Evolutionary conservation across 2,113 vertebrate species (phyloP), one percentile per base, ranked within the genome.

Genomic region (Gymnogyps californianus): DNA sequence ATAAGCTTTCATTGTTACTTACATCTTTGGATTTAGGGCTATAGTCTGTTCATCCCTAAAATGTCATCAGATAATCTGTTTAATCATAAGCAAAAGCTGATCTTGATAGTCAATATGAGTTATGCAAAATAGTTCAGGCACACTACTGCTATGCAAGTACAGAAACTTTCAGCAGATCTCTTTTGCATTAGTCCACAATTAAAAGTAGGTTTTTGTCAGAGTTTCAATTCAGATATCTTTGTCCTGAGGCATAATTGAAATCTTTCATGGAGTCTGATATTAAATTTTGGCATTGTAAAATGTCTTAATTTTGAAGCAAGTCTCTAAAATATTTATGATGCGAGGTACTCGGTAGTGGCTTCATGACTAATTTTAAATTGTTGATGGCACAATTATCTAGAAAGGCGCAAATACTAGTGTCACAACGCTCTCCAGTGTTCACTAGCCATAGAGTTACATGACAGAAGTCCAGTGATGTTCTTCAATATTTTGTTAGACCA

Each of bases 1-100:
- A 87, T 91, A 94, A 95, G 94, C 86, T 93, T 80, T 86, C 51
- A 70, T 59, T 85, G 75, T 83, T 96, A 82, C 44, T 89, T 89
- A 87, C 55, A 40, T 97, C 24, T 94, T 95, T 96, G 95, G 91
- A 95, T 95, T 96, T 96, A 71, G 46, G 62, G 38, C 54, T 91
- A 28, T 93, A 95, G 94, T 97, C 78, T 90, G 19, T 74, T 96
- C 59, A 96, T 97, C 78, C 51, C n/a, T 70, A 59, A 95, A 97
- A 95, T 94, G 76, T 80, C 58, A 86, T 94, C 89, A 94, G 84
- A 91, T 96, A 93, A 94, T 97, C 93, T 96, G 70, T 89, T 95
- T 94, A 93, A 93, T 95, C 79, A 38, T 88, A 85, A 93, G 51
- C 84, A 93, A 83, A 95, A 94, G 75, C 67, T 86, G 75, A 91